Base-by-base conservation (phyloP, 1,140 invertebrate genomes). In the Phenacoccus solenopsis region DNA sequence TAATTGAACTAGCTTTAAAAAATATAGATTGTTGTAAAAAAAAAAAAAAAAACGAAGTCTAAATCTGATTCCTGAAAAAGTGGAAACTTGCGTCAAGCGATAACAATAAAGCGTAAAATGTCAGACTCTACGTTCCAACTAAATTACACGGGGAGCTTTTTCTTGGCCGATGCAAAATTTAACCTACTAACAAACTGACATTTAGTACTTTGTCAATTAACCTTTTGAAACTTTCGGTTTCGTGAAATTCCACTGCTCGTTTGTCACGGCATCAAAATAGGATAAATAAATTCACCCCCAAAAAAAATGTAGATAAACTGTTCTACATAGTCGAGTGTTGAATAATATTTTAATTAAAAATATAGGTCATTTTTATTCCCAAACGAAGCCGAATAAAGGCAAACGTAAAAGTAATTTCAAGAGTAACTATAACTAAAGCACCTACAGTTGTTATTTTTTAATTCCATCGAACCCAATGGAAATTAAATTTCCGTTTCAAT, bases 141-240 rank as follows among this genome's bases (percentile, higher is more conserved):
- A 49, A 49, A n/a, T 49, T 49, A 32, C 13, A 49, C 20, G 12
- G 38, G 38, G n/a, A n/a, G n/a, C n/a, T n/a, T n/a, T n/a, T n/a
- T 49, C 12, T 49, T 49, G 38, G 12, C 38, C 38, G 16, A 49
- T n/a, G 38, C 5, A 49, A 27, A 64, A 64, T 64, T 64, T 64
- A 64, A 64, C 59, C 59, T 64, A 64, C 59, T 64, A 64, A 64
- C 59, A 64, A 27, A 64, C 59, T 64, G 59, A 27, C 59, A 64
- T 64, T 64, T 64, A 64, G 21, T 64, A 25, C 59, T 24, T 64
- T 27, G 25, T 27, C 59, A 64, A 64, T 64, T 64, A 64, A 64
- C 59, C 59, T 64, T 64, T 64, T 64, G 12, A 27, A 64, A 64
- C 21, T 24, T 64, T 64, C 59, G 21, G 21, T 64, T n/a, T n/a